Conservation (phyloP, 2,888 invertebrate species). For the Lamellibrachia columna region DNA sequence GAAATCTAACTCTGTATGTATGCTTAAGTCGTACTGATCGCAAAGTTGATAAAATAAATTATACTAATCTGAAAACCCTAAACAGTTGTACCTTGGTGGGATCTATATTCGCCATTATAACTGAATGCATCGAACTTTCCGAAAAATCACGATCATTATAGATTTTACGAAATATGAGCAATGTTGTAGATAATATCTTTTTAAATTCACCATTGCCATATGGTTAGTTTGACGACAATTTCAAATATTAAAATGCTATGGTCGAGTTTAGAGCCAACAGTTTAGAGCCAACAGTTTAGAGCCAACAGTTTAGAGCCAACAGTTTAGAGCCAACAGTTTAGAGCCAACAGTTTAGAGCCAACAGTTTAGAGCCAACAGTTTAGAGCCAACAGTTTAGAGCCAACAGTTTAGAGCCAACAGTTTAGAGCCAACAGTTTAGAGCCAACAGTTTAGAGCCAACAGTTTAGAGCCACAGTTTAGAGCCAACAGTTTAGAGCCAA, state of each 20-base stretch:
- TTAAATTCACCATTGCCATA: neutral
- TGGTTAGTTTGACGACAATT: neutral
- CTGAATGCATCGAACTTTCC: neutral
- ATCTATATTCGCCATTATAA: neutral
- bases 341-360: too few species aligned
- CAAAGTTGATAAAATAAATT: neutral
- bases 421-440: neutral
- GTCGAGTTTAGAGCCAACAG: neutral
- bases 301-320: neutral
- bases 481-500: too few species aligned
- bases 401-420: neutral
- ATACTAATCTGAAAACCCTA: neutral
- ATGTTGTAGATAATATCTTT: neutral
- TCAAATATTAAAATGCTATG: neutral
- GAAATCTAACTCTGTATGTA: neutral
- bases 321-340: neutral
- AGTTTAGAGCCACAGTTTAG: too few species aligned
- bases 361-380: neutral
- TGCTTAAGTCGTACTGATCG: neutral
- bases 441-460: too few species aligned
- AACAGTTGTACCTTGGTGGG: neutral
- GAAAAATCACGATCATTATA: neutral
- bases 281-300: too few species aligned
- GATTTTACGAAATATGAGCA: neutral
- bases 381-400: too few species aligned